Base-by-base conservation (phyloP, 1,140 invertebrate species). In the Sycophila sp. region DNA sequence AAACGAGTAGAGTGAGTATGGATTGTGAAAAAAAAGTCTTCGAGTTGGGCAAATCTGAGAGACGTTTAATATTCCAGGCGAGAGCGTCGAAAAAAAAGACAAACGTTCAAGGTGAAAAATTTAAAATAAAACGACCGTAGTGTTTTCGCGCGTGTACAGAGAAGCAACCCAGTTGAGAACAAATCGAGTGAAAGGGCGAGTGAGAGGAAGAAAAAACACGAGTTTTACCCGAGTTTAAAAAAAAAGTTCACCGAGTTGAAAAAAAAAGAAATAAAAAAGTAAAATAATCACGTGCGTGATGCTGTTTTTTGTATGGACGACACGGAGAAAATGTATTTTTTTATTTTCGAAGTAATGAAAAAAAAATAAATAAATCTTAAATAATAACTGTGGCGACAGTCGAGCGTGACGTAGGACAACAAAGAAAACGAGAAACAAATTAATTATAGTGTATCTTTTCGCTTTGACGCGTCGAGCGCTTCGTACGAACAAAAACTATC, bases 81-180 rank as follows among this genome's bases (percentile, higher is more conserved):
- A 55, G 66, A 65, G 49, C 60, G 71, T 38, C 49, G 45, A 26
- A 42, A 64, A 45, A 28, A 51, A 22, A 34, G n/a, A 22, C 3
- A 30, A 62, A 69, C 7, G 26, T n/a, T 38, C 51, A 55, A 24
- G 51, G 55, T 19, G 34, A 64, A 28, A 42, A 42, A 2, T 28
- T 15, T 28, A 34, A 47, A 53, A 68, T 63, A 76, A 74, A 76
- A 66, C 72, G 73, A 76, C 68, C 73, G 40, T 77, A 73, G 58
- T 75, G 78, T 76, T 76, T 76, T 75, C 51, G 72, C 59, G 75
- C 70, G 72, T 73, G 74, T 77, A 77, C 75, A 76, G 75, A 76
- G 11, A 2, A 66, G 26, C 22, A 51, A 66, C 38, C 53, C 1
- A 56, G 67, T 73, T n/a, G 17, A 68, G 73, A 72, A 56, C 65